Conservation (phyloP, 2,113 vertebrate species). For the Mormyrus lacerda region DNA sequence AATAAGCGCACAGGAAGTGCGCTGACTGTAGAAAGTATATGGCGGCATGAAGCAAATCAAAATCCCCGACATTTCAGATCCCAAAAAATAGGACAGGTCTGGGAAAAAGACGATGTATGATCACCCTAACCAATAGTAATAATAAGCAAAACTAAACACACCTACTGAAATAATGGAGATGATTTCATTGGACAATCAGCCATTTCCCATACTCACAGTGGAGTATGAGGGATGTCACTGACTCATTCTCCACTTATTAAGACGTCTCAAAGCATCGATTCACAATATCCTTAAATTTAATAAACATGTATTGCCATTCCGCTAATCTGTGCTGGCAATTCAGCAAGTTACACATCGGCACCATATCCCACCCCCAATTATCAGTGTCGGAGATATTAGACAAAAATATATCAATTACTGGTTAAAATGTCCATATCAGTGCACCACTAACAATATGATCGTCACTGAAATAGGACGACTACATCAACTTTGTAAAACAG, state of each 20-base stretch:
- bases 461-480: background rate
- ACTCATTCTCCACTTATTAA: too few relatives aligned
- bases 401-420: background rate
- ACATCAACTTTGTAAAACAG: background rate
- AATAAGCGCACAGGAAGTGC: background rate
- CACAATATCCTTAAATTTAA: background rate
- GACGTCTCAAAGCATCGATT: background rate
- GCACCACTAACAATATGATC: background rate
- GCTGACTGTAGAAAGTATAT: background rate
- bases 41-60: too few relatives aligned
- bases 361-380: too few relatives aligned
- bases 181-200: background rate
- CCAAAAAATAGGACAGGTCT: too few relatives aligned
- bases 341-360: background rate
- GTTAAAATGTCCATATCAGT: background rate
- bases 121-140: background rate
- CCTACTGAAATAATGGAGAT: background rate
- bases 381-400: background rate
- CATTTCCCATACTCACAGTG: background rate
- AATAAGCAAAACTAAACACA: background rate
- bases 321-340: background rate
- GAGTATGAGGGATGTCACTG: background rate
- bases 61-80: too few relatives aligned
- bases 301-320: background rate
- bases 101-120: too few relatives aligned